These are phyloP conservation scores for Lasioglossum vierecki DNA, from an alignment of 2,888 invertebrate genomes.

Conservation along the genomic window DNA sequence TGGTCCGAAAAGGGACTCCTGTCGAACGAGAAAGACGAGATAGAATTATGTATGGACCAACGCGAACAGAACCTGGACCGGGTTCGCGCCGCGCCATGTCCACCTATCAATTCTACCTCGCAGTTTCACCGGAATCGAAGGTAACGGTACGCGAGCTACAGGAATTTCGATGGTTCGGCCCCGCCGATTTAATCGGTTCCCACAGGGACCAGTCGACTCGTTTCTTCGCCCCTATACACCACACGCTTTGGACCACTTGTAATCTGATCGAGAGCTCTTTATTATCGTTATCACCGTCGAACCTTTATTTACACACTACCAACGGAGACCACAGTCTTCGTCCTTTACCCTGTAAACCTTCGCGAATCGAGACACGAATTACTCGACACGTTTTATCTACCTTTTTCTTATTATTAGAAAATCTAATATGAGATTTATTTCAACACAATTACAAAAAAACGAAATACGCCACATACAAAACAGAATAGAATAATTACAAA, in stretches of 20 bases:
- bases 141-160: constrained; percentile 38
- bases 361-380: neutral
- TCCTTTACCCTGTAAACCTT: no score
- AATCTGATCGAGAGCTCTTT: neutral
- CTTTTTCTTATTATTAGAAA: no score
- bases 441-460: no score
- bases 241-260: neutral
- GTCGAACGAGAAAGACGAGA: constrained; percentile 67
- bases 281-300: neutral
- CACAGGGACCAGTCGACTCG: neutral
- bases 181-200: constrained; percentile 2
- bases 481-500: no score
- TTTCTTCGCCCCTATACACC: neutral
- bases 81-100: constrained; percentile 7
- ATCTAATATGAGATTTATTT: no score
- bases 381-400: neutral
- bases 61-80: constrained; percentile 26
- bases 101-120: constrained; percentile 25
- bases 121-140: constrained; percentile 40
- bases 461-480: no score
- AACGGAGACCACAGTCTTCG: neutral
- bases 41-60: constrained; percentile 57
- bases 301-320: neutral
- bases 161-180: constrained; percentile 31
- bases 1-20: constrained; percentile 61